Conservation (phyloP, 30 jellyfish, hydroid and myxozoan genomes). For the Aurelia aurita region DNA sequence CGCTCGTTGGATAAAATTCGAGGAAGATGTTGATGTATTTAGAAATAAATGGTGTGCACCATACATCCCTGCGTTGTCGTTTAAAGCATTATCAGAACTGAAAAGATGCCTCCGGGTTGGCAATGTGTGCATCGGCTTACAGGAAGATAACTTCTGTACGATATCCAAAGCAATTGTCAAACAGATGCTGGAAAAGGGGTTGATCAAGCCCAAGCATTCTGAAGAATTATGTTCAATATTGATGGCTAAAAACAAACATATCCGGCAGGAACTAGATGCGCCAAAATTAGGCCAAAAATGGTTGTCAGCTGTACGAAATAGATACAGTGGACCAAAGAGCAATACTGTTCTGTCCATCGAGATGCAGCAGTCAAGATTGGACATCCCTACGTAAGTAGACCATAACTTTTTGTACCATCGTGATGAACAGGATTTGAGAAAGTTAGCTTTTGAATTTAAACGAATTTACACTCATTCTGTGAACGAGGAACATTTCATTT, state of each 20-base stretch:
- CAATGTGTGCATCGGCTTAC: conserved; percentile 36
- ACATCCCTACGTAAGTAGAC: conserved; percentile 21
- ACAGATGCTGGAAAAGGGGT: conserved; percentile 19
- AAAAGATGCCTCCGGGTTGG: conserved; percentile 50
- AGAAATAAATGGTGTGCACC: conserved; percentile 88
- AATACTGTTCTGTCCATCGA: conserved; percentile 22
- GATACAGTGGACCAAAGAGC: conserved; percentile 3
- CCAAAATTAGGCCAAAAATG: conserved; percentile 41
- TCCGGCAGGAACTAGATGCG: conserved; percentile 37
- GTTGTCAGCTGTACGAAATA: conserved; percentile 28
- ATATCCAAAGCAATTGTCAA: conserved; percentile 52
- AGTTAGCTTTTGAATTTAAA: too few species aligned
- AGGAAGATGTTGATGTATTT: conserved; percentile 81
- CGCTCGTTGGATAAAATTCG: conserved; percentile 90
- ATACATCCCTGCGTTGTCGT: conserved; percentile 68
- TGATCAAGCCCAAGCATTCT: conserved; percentile 10
- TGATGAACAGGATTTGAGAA: too few species aligned
- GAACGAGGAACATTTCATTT: too few species aligned
- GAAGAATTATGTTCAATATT: conserved; percentile 21
- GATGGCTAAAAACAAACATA: conserved; percentile 69
- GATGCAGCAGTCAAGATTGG: neutral
- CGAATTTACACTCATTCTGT: too few species aligned
- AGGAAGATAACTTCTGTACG: conserved; percentile 8
- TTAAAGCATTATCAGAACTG: conserved; percentile 64
- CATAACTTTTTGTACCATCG: neutral